Conservation (phyloP, 2,113 vertebrate genomes). For the Rhinolophus ferrumequinum region DNA sequence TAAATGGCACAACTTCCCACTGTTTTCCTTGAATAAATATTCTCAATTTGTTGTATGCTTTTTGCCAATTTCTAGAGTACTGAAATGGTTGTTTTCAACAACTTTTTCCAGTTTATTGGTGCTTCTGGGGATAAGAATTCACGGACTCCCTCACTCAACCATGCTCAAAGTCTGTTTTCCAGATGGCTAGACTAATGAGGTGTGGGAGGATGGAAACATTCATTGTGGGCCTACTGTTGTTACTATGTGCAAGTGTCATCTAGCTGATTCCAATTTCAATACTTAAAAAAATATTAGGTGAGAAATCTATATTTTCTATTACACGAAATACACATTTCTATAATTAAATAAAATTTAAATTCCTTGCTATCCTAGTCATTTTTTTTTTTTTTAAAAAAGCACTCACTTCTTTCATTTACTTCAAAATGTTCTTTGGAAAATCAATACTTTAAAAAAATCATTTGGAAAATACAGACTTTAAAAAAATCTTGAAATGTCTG, state of each 20-base stretch:
- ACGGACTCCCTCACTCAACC: not conserved
- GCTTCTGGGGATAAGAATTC: not conserved
- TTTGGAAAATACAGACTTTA: not conserved
- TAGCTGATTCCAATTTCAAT: not conserved
- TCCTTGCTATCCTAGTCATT: not conserved
- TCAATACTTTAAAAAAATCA: no score
- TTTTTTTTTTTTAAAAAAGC: not conserved
- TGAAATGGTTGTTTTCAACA: not conserved
- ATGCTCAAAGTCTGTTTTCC: not conserved
- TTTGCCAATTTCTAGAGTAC: not conserved
- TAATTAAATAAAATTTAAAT: slow-evolving; percentile 2
- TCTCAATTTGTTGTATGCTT: not conserved
- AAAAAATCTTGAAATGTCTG: not conserved
- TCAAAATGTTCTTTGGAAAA: not conserved
- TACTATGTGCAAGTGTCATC: not conserved
- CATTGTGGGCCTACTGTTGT: not conserved
- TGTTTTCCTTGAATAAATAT: not conserved
- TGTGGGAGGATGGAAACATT: not conserved
- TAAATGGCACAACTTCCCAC: not conserved
- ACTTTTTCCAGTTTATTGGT: not conserved
- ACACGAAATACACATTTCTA: slow-evolving; percentile 8
- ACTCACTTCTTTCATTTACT: slow-evolving; percentile 24
- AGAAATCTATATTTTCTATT: not conserved
- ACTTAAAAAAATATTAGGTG: not conserved
- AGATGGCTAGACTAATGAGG: not conserved